phyloP scores from a whole-genome alignment of 2,797 vertebrate species.

The Onychomys leucogaster region DNA sequence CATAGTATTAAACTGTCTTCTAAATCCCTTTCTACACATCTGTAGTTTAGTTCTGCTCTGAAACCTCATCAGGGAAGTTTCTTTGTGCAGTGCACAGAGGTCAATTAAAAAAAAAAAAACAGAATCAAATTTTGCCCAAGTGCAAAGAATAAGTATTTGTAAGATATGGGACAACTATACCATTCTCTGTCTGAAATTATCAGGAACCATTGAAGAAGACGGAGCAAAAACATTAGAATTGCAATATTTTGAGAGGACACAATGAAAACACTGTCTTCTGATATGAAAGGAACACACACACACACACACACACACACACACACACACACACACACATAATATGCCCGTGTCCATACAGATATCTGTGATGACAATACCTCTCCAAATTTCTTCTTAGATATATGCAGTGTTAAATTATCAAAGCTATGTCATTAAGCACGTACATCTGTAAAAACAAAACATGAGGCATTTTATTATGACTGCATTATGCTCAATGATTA shows the following conservation, averaged over 20 bases:
- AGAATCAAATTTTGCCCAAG: not conserved
- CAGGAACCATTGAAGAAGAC: not conserved
- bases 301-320: too few species aligned
- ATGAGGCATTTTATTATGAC: not conserved
- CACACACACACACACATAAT: not conserved
- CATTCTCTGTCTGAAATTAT: not conserved
- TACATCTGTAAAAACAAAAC: not conserved
- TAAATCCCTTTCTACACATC: not conserved
- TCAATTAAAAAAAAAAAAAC: not conserved
- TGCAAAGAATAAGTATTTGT: not conserved
- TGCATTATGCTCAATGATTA: not conserved
- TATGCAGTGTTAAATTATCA: not conserved
- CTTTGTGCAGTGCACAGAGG: not conserved
- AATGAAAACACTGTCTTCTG: not conserved
- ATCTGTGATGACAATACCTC: not conserved
- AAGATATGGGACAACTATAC: not conserved
- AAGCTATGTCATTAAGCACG: not conserved
- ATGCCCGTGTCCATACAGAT: accelerated
- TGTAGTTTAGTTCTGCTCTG: not conserved
- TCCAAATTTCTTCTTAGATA: not conserved
- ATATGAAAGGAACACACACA: not conserved
- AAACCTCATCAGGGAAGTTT: not conserved
- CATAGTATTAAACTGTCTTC: not conserved
- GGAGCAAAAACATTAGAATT: not conserved
- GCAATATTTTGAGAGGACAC: not conserved